Base-by-base conservation (phyloP, 1,140 invertebrate genomes). In the Lordiphosa collinella region DNA sequence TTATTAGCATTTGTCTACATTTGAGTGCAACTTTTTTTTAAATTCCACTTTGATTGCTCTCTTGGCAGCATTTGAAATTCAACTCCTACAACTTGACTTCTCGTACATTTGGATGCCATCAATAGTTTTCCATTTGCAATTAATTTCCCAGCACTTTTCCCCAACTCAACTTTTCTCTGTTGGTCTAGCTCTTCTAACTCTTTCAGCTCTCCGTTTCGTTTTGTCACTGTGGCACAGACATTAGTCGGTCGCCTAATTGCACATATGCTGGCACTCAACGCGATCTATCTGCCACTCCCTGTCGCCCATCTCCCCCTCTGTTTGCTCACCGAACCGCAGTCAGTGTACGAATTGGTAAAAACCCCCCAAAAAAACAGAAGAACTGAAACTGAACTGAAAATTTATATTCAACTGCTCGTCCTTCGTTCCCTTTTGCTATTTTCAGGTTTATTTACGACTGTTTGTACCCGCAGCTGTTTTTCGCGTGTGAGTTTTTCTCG, bases 351-450 rank as follows among this genome's bases (percentile, higher is more conserved):
- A 66, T 57, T 50, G 61, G 44, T 34, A 65, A 49, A 49, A 44
- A 31, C 41, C 16, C 6, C 5, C 13, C 25, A n/a, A 48, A 48
- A 35, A 40, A 47, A 46, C 5, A 10, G 11, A 64, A 46, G 13
- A 31, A 29, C 34, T 14, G 14, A 47, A 47, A 55, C 40, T 36
- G 38, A 35, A 52, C 40, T 34, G n/a, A 12, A 25, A 70, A 80
- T 80, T 71, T 82, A 80, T 82, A 53, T 76, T 46, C 76, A 55
- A 59, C 58, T 67, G 63, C 66, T 73, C 36, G 37, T 46, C 25
- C 29, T 13, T 13, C 34, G 44, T 44, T 38, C 12, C 46, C 36
- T 29, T 48, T 31, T 18, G 43, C 34, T 35, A 41, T 47, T 36
- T 68, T 68, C 60, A 65, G 64, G 54, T 62, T 49, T 62, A 48